Conservation (phyloP, 2,888 invertebrate genomes). For the Pseudococcus jackbeardsleyi region DNA sequence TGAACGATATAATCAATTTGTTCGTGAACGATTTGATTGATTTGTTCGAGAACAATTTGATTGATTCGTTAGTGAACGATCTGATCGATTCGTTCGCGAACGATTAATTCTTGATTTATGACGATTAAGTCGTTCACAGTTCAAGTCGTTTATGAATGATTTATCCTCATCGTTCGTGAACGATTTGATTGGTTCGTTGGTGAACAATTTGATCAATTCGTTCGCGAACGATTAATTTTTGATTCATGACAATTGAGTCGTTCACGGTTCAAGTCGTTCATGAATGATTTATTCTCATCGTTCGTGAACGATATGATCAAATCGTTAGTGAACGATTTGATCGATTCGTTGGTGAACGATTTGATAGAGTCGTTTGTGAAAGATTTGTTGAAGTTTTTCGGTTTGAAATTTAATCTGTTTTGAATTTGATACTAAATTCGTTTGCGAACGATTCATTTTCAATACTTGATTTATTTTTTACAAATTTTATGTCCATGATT, state of each 20-base stretch:
- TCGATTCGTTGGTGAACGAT: too few relatives aligned
- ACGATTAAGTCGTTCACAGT: neutral
- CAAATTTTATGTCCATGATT: too few relatives aligned
- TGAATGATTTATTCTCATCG: too few relatives aligned
- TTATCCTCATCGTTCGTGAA: neutral
- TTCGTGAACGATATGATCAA: too few relatives aligned
- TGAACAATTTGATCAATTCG: neutral
- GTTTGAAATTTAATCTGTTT: too few relatives aligned
- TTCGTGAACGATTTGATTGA: neutral
- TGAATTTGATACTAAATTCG: neutral
- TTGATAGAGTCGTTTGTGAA: too few relatives aligned
- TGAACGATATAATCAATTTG: neutral
- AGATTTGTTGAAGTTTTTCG: too few relatives aligned
- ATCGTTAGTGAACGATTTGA: too few relatives aligned
- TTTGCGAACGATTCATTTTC: neutral
- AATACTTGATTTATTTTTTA: neutral
- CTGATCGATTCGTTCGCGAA: neutral
- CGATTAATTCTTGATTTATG: neutral
- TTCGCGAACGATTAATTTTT: too few relatives aligned
- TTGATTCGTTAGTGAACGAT: too few relatives aligned
- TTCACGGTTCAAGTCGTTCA: neutral
- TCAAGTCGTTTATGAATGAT: neutral
- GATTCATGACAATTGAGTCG: neutral
- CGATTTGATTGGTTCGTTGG: neutral
- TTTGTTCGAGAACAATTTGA: too few relatives aligned